Base-by-base conservation (phyloP, 2,797 vertebrate genomes). In the Crenuchus spilurus region DNA sequence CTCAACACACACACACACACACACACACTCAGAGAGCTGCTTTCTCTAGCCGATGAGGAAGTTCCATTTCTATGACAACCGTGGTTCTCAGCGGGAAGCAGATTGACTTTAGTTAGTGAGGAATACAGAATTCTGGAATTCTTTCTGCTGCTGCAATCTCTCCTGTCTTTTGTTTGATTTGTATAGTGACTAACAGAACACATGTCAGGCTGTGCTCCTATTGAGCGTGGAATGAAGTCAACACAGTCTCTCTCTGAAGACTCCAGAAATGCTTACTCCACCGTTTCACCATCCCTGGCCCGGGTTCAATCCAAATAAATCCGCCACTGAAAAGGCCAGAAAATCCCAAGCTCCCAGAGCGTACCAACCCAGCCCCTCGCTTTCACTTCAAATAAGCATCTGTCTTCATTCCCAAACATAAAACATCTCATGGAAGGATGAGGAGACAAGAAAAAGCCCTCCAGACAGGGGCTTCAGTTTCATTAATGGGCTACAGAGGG, bases 51-150 rank as follows among this genome's bases (percentile, higher is more conserved):
- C 57, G 66, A 77, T 14, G 64, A 71, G 65, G 74, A 81, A 75
- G 79, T 83, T 80, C 82, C 79, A 66, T 79, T 69, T 11, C 77
- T 68, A 78, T 72, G 62, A 33, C 79, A 79, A 78, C 73, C 48
- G 33, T 31, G 20, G 68, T 70, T 61, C 31, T 1, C 67, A 49
- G 57, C 22, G 62, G 54, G 66, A 78, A 72, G 61, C 49, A 3
- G 61, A n/a, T 18, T 30, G 39, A 48, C 28, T 51, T 63, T 55
- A 0, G 48, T 75, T 18, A 67, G 51, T 0, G 16, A 62, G 48
- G 71, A 70, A 80, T 68, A 48, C 44, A 30, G 48, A 26, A 41
- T 9, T 13, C 31, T 35, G 51, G 58, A 70, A 73, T 79, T 72
- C 49, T 76, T 46, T 58, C 14, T 4, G 42, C 24, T 20, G 0